Evolutionary conservation across 2,113 vertebrate species (phyloP).

Genomic region (Notothenia coriiceps): DNA sequence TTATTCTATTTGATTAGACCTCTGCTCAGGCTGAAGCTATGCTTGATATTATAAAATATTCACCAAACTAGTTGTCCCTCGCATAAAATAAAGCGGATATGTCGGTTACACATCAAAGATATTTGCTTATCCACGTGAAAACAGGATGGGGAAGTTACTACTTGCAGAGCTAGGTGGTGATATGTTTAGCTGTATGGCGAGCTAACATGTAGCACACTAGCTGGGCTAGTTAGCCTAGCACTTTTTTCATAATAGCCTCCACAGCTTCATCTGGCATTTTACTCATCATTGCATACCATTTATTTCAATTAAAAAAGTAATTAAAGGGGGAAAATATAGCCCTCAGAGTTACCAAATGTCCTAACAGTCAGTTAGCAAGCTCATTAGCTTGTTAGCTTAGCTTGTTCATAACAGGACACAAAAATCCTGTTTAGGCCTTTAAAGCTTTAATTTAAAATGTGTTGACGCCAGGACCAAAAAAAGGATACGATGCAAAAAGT

Average conservation of each 20-base stretch:
- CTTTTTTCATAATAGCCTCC: neutral
- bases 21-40: neutral
- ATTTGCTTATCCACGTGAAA: neutral
- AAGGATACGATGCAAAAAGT: neutral
- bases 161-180: neutral
- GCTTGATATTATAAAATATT: neutral
- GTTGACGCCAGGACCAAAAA: neutral
- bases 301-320: neutral
- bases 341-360: neutral
- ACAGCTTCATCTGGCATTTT: neutral
- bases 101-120: neutral
- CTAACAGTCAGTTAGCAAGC: neutral
- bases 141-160: neutral
- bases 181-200: too few relatives aligned
- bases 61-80: neutral
- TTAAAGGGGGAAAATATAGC: neutral
- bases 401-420: neutral
- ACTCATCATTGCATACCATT: neutral
- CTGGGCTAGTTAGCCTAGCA: neutral
- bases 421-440: neutral
- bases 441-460: neutral
- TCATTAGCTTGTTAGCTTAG: neutral
- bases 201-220: neutral
- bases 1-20: neutral
- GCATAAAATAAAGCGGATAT: neutral